A percentile compares a stretch with the other conserved stretches of the same genome.
Conservation (phyloP, 2,113 vertebrate species). For the Hyaena hyaena region DNA sequence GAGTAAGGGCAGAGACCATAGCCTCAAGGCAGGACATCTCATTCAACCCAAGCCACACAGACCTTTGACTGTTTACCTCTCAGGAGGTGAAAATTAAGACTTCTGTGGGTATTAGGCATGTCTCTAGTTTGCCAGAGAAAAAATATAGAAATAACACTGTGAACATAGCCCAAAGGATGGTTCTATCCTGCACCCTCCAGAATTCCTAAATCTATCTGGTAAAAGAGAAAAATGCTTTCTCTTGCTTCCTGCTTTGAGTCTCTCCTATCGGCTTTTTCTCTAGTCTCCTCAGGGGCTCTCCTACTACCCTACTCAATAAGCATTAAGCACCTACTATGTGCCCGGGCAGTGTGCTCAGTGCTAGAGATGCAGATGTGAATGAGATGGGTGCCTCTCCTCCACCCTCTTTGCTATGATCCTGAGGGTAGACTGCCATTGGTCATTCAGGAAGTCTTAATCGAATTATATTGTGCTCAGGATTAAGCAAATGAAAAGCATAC, state of each 20-base stretch:
- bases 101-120: neutral
- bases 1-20: neutral
- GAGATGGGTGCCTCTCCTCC: neutral
- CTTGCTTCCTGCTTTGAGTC: constrained; percentile 52
- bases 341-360: neutral
- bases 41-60: constrained; percentile 31
- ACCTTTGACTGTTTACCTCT: neutral
- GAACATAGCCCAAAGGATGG: neutral
- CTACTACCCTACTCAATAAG: neutral
- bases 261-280: constrained; percentile 2
- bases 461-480: neutral
- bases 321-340: neutral
- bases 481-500: neutral
- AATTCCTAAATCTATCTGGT: constrained; percentile 20
- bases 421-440: neutral
- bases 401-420: neutral
- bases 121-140: neutral
- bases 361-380: neutral
- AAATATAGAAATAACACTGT: neutral
- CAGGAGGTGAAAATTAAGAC: neutral
- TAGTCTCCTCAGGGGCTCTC: neutral
- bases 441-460: neutral
- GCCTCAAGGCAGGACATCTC: neutral
- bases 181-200: neutral
- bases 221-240: neutral